Evolutionary conservation across 2,797 vertebrate genomes (phyloP).

Genomic region (Pseudochaenichthys georgianus): DNA sequence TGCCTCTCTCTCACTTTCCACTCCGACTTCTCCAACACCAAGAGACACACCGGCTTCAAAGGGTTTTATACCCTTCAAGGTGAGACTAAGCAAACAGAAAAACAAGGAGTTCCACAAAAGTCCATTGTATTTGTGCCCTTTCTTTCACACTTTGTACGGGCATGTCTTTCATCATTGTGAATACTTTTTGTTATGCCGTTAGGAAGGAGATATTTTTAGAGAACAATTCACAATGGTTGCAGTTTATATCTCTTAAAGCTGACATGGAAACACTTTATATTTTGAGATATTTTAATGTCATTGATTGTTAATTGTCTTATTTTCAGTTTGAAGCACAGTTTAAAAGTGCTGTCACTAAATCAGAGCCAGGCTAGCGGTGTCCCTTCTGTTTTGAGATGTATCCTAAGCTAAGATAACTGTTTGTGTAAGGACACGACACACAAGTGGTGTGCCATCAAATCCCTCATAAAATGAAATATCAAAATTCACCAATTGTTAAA

Average conservation of each 20-base stretch:
- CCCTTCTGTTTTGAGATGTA: not conserved
- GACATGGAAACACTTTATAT: not conserved
- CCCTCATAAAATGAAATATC: not conserved
- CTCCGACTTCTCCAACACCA: conserved; percentile 92
- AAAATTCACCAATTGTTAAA: not conserved
- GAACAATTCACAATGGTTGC: conserved; percentile 2
- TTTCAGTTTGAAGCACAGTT: not conserved
- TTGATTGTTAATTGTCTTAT: not conserved
- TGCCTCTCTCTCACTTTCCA: conserved; percentile 86
- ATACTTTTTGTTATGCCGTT: not conserved
- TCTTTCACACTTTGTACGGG: not conserved
- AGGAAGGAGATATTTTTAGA: conserved; percentile 7
- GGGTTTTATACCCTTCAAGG: conserved; percentile 90
- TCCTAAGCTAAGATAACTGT: not conserved
- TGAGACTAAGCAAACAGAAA: conserved; percentile 65
- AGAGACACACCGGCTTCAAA: conserved; percentile 90
- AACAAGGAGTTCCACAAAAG: not conserved
- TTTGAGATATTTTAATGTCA: too few relatives aligned
- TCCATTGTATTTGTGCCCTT: not conserved
- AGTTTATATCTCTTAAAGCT: not conserved
- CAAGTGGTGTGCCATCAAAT: not conserved
- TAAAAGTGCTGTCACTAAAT: not conserved
- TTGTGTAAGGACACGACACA: too few relatives aligned
- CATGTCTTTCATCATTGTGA: not conserved
- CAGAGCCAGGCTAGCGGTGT: not conserved